phyloP scores from a whole-genome alignment of 2,888 invertebrate genomes.

The Ochropleura plecta region DNA sequence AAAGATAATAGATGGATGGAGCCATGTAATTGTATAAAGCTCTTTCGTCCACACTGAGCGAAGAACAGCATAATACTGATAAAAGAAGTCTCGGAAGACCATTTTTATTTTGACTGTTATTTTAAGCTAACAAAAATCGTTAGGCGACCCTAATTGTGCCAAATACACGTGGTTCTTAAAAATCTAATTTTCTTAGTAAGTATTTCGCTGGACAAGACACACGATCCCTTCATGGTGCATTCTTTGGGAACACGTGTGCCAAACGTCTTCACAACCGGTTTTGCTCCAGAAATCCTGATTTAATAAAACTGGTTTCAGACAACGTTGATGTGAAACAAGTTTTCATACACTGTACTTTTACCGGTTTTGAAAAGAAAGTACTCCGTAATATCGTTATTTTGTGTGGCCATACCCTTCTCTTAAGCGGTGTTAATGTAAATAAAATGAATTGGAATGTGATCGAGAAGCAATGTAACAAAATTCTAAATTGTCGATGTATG shows the following conservation, averaged over 20 bases:
- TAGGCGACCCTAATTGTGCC: background rate
- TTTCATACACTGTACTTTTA: background rate
- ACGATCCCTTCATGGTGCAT: background rate
- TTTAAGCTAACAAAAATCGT: background rate
- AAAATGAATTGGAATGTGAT: conserved; percentile 60
- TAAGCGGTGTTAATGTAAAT: conserved; percentile 47
- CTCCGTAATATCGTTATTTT: background rate
- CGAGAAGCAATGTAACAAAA: conserved; percentile 58
- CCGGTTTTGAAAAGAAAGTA: conserved; percentile 26
- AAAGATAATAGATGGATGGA: background rate
- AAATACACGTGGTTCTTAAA: background rate
- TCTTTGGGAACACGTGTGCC: conserved; percentile 12
- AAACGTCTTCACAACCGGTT: conserved; percentile 38
- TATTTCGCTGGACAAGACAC: background rate
- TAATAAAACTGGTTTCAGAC: conserved; percentile 23
- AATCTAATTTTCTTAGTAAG: background rate
- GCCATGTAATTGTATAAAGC: background rate
- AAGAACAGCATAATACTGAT: background rate
- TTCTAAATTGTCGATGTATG: conserved; percentile 62
- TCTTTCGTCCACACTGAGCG: background rate
- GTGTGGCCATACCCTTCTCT: conserved; percentile 28
- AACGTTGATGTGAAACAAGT: conserved; percentile 15
- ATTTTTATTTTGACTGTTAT: background rate
- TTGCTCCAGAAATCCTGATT: conserved; percentile 11
- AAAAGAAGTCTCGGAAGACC: background rate